Conservation (phyloP, 1,140 invertebrate species). For the Drosophila auraria region DNA sequence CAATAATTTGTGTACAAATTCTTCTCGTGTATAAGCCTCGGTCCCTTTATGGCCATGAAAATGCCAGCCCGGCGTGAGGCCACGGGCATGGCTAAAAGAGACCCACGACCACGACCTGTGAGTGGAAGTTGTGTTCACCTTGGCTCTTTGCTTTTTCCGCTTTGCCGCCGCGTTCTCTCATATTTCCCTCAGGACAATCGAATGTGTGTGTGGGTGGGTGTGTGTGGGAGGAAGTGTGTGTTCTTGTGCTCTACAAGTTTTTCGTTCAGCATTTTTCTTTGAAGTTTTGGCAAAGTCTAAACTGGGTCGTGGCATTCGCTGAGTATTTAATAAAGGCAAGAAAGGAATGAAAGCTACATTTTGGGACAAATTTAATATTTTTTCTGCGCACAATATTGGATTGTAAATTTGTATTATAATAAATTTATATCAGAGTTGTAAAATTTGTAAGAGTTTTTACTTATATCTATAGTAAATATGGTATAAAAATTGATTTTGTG, state of each 20-base stretch:
- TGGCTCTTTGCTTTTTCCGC: constrained; percentile 42
- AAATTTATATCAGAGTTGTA: too few species aligned
- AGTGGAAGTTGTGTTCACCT: constrained; percentile 53
- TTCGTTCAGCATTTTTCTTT: constrained; percentile 44
- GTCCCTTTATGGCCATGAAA: constrained; percentile 81
- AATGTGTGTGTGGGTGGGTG: constrained; percentile 20
- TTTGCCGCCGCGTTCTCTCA: constrained; percentile 64
- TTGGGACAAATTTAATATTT: background rate
- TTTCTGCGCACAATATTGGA: too few species aligned
- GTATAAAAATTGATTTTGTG: too few species aligned
- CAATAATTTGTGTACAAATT: constrained; percentile 80
- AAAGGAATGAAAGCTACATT: background rate
- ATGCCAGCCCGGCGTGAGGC: constrained; percentile 32
- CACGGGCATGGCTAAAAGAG: constrained; percentile 33
- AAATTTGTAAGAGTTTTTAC: too few species aligned
- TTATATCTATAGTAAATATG: too few species aligned
- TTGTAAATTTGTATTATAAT: too few species aligned
- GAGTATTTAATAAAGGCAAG: constrained; percentile 1
- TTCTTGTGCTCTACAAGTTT: constrained; percentile 42
- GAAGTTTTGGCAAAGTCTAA: constrained; percentile 29
- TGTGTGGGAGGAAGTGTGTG: constrained; percentile 7
- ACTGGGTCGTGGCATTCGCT: constrained; percentile 18
- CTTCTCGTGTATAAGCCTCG: constrained; percentile 26
- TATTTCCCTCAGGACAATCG: constrained; percentile 76
- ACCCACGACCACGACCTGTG: constrained; percentile 39